Evolutionary conservation across 1,140 invertebrate species (phyloP), one percentile per base, ranked within the genome.

Genomic region (Diabrotica virgifera): DNA sequence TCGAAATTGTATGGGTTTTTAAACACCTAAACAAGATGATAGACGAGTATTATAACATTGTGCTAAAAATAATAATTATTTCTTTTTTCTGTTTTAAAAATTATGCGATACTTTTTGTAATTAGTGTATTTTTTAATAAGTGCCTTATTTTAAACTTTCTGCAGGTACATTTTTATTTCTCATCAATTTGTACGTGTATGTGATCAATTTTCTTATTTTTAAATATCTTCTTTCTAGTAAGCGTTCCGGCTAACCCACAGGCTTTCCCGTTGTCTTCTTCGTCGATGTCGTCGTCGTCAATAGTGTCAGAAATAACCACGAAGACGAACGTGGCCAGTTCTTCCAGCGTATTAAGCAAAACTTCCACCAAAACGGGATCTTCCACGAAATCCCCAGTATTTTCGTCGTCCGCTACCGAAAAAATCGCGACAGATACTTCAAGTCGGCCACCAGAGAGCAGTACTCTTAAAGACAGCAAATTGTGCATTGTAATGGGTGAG

Each of bases 401-500:
- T 51, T 59, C 35, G 13, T 35, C 36, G 36, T 46, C 60, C 0
- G 59, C n/a, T 36, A 62, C 64, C 3, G 62, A 59, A 38, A 13
- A 14, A n/a, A 59, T 46, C 10, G 9, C 36, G 12, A 36, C n/a
- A 5, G 54, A 57, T 9, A 13, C 61, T 50, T 59, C 57, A 11
- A 59, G 57, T 36, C 12, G 36, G 11, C 12, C 35, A 6, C 52
- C 61, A 53, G 38, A 36, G 7, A 52, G 38, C 24, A 66, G 57
- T 54, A 64, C 64, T 14, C 62, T 58, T 5, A 56, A 55, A 35
- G 57, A 66, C 11, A 10, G 37, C n/a, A 67, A 62, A 54, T 52
- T 36, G 36, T 70, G 68, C 51, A 59, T 66, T 53, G 58, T 70
- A 3, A 70, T 70, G 68, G 68, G 68, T 70, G 60, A 64, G 68